Conservation (phyloP, 2,888 invertebrate genomes). For the Orthosia gothica region DNA sequence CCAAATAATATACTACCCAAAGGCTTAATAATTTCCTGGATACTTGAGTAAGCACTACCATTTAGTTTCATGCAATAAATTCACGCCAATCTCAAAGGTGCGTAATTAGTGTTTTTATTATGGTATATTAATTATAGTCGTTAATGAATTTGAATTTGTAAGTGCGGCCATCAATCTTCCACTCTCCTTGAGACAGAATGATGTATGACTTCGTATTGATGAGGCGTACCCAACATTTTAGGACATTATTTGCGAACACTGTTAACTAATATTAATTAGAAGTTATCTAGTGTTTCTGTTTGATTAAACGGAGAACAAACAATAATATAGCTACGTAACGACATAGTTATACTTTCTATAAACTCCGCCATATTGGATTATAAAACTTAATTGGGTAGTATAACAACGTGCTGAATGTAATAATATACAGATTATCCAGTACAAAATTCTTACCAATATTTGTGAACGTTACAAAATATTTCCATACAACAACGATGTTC, state of each 20-base stretch:
- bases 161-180: conserved; percentile 80
- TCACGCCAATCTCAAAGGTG: conserved; percentile 64
- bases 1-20: conserved; percentile 2
- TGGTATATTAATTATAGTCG: conserved; percentile 76
- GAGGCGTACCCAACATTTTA: too few species aligned
- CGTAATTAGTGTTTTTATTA: conserved; percentile 72
- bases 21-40: conserved; percentile 4
- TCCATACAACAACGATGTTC: conserved; percentile 43
- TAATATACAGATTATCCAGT: conserved; percentile 47
- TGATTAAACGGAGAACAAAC: too few species aligned
- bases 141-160: conserved; percentile 83
- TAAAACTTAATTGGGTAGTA: conserved; percentile 51
- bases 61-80: conserved; percentile 60
- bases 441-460: conserved; percentile 54
- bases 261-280: too few species aligned
- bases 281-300: too few species aligned
- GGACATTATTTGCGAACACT: too few species aligned
- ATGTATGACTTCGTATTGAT: too few species aligned
- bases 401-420: conserved; percentile 48
- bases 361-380: conserved; percentile 15
- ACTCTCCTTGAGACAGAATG: conserved; percentile 74
- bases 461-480: conserved; percentile 58
- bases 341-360: too few species aligned
- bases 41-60: conserved; percentile 26
- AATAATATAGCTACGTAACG: too few species aligned